A percentile compares a stretch with the other conserved stretches of the same genome.
phyloP scores from a whole-genome alignment of 2,888 invertebrate species.

The Escarpia spicata region DNA sequence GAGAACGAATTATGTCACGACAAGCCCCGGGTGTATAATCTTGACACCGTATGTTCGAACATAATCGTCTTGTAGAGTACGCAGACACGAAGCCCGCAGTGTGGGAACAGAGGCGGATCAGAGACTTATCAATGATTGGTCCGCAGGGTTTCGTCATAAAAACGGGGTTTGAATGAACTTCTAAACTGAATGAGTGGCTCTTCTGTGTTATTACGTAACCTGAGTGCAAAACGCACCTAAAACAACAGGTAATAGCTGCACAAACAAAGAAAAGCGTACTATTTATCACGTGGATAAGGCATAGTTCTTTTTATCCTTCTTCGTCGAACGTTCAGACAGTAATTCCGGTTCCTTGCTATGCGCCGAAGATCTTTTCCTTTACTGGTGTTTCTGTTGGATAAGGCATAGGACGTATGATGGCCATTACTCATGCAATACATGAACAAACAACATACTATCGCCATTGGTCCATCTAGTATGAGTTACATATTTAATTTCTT shows the following conservation, averaged over 20 bases:
- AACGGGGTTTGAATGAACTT: neutral
- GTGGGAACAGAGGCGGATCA: neutral
- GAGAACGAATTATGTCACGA: neutral
- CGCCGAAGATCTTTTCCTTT: too few species aligned
- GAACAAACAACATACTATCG: neutral
- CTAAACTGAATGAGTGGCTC: neutral
- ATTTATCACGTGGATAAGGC: too few species aligned
- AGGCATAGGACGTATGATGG: neutral
- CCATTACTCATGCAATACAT: neutral
- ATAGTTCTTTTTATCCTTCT: too few species aligned
- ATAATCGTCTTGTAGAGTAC: neutral
- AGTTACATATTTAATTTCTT: neutral
- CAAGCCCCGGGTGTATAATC: neutral
- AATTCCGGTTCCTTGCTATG: too few species aligned
- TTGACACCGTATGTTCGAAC: neutral
- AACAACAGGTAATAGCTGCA: too few species aligned
- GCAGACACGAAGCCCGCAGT: neutral
- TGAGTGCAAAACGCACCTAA: neutral
- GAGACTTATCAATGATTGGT: neutral
- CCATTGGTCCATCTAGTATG: neutral
- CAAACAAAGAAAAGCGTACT: too few species aligned
- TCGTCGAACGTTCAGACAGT: too few species aligned
- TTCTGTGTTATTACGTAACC: neutral
- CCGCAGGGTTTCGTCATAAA: neutral
- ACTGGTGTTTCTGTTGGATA: neutral